A percentile compares a stretch with the other conserved stretches of the same genome.
These are phyloP conservation scores for Melanerpes aurifrons DNA, from an alignment of 2,113 vertebrate genomes.

Conservation along the genomic window DNA sequence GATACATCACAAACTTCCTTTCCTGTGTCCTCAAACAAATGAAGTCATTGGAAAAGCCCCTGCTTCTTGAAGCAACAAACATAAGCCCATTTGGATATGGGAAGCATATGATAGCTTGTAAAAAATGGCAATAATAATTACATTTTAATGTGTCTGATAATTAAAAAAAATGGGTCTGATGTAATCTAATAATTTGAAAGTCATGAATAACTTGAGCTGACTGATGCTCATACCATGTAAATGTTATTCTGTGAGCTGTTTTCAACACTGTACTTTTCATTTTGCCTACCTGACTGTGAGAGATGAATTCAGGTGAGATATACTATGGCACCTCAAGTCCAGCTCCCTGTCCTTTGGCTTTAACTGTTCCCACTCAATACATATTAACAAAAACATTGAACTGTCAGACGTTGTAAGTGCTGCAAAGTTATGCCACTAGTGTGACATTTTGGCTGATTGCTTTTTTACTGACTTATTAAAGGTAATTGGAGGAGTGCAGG, in stretches of 20 bases:
- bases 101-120: not conserved
- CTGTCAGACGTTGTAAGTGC: not conserved
- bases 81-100: not conserved
- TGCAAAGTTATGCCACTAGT: not conserved
- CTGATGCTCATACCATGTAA: not conserved
- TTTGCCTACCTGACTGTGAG: not conserved
- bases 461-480: not conserved
- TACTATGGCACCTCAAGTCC: not conserved
- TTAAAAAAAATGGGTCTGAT: not conserved
- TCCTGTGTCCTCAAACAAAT: not conserved
- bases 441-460: not conserved
- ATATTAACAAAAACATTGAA: not conserved
- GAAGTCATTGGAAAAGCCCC: not conserved
- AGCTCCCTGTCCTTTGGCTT: not conserved
- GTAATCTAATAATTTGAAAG: not conserved
- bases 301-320: rapidly evolving
- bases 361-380: not conserved
- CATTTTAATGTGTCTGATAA: not conserved
- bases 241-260: not conserved
- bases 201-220: not conserved
- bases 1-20: not conserved
- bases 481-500: not conserved
- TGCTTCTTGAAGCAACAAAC: not conserved
- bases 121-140: not conserved
- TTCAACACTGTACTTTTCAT: not conserved